Evolutionary conservation across 2,888 invertebrate species (phyloP), one percentile per base, ranked within the genome.

Genomic region (Saturnia japonica): DNA sequence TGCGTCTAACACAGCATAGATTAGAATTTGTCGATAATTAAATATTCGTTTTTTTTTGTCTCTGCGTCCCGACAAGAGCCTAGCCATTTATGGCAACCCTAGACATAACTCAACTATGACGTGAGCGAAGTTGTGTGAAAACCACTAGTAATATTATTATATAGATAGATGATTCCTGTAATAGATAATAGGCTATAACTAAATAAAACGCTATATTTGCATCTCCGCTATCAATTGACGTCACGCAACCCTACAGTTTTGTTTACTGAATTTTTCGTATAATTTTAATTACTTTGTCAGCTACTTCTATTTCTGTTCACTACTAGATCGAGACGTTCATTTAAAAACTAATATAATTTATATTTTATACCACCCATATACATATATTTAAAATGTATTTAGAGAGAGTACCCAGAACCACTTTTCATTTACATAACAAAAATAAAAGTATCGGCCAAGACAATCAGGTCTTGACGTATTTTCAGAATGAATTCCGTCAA

Each of bases 221-320:
- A 28, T 60, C 28, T 60, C 57, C 14, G 25, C 28, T 28, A 28
- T 60, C 57, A 11, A 60, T 60, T 60, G 57, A 60, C 57, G 57
- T 60, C 57, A 60, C 25, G 28, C 57, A 60, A 60, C 28, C 28
- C 57, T 60, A 60, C 28, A 60, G 28, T 60, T 60, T 28, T 60
- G 28, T 60, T 60, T 60, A 60, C 57, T 28, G 57, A 2, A 14
- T 14, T 25, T 60, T 60, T 28, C 57, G 28, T 60, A 28, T 14
- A 28, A 28, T 60, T 60, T 28, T 60, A 28, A 6, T 60, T 60
- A 60, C 57, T 28, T 60, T 14, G 28, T 60, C 25, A 60, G 28
- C 14, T 60, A 60, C 57, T 25, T 4, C 28, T 14, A 60, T 60
- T 60, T 60, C 14, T 60, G 9, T 8, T 22, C 22, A 1, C 11